phyloP scores from a whole-genome alignment of 2,888 invertebrate genomes.

The Notocelia uddmanniana region DNA sequence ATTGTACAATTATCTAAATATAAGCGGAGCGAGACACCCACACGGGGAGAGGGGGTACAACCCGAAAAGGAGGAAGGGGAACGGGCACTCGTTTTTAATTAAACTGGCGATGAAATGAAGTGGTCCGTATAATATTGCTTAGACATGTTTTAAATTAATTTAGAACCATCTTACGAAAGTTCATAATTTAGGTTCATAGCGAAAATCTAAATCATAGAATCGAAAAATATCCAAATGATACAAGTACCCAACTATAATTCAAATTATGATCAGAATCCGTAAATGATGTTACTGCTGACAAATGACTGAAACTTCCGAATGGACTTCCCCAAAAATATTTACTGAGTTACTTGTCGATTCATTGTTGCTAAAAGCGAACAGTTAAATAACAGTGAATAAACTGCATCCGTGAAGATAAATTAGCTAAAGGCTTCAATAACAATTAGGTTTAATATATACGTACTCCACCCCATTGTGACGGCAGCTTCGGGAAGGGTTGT shows the following conservation, averaged over 20 bases:
- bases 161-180: slow-evolving; percentile 74
- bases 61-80: slow-evolving; percentile 82
- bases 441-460: slow-evolving; percentile 49
- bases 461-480: slow-evolving; percentile 59
- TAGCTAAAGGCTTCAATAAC: slow-evolving; percentile 52
- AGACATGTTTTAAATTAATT: slow-evolving; percentile 85
- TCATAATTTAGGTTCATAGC: slow-evolving; percentile 51
- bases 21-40: slow-evolving; percentile 84
- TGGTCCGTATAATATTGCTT: slow-evolving; percentile 86
- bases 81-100: slow-evolving; percentile 86
- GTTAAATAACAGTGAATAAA: slow-evolving; percentile 9
- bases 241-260: not conserved
- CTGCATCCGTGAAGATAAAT: slow-evolving; percentile 42
- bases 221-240: not conserved
- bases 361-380: slow-evolving; percentile 14
- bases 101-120: slow-evolving; percentile 86
- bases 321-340: slow-evolving; percentile 3
- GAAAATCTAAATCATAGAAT: slow-evolving; percentile 6
- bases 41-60: slow-evolving; percentile 77
- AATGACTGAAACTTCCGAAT: not conserved
- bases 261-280: not conserved
- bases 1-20: slow-evolving; percentile 87
- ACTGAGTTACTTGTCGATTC: slow-evolving; percentile 2
- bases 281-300: not conserved
- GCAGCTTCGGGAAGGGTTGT: slow-evolving; percentile 74